These are phyloP conservation scores for Tetramorium alpestre DNA, from an alignment of 1,140 invertebrate species.

Conservation along the genomic window DNA sequence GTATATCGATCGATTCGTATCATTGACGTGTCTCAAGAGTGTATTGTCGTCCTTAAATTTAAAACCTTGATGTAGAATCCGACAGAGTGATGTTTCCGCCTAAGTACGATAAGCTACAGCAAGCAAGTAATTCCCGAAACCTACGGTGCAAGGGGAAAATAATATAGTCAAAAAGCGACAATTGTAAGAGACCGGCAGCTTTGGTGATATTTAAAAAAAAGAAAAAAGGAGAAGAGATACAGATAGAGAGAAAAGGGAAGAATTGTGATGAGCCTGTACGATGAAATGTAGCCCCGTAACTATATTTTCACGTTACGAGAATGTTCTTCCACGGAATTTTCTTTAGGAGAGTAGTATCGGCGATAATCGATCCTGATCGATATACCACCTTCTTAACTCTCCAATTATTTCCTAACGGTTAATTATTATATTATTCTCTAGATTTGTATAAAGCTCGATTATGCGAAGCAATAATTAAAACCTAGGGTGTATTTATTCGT, in stretches of 20 bases:
- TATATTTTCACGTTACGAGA: conserved; percentile 79
- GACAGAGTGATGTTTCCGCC: conserved; percentile 65
- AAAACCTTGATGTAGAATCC: conserved; percentile 74
- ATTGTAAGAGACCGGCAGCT: conserved; percentile 27
- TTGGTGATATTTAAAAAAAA: conserved; percentile 27
- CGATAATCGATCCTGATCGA: conserved; percentile 75
- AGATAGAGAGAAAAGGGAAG: conserved; percentile 27
- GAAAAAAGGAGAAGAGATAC: conserved; percentile 1
- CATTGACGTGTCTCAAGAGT: conserved; percentile 86
- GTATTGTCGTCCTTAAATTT: conserved; percentile 87
- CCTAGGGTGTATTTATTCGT: conserved; percentile 11
- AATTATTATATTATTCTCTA: neutral
- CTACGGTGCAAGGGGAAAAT: conserved; percentile 71
- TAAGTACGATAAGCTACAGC: conserved; percentile 71
- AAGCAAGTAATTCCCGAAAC: conserved; percentile 71
- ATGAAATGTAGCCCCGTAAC: conserved; percentile 83
- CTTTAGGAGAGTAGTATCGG: conserved; percentile 84
- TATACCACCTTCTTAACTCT: conserved; percentile 82
- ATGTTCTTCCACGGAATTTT: conserved; percentile 81
- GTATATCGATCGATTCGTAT: conserved; percentile 86
- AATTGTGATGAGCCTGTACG: conserved; percentile 70
- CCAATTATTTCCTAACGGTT: conserved; percentile 65
- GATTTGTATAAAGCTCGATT: conserved; percentile 11
- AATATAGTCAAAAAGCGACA: conserved; percentile 63
- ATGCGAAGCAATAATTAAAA: conserved; percentile 11